Conservation (phyloP, 1,140 invertebrate genomes). For the Ganaspis sp. region DNA sequence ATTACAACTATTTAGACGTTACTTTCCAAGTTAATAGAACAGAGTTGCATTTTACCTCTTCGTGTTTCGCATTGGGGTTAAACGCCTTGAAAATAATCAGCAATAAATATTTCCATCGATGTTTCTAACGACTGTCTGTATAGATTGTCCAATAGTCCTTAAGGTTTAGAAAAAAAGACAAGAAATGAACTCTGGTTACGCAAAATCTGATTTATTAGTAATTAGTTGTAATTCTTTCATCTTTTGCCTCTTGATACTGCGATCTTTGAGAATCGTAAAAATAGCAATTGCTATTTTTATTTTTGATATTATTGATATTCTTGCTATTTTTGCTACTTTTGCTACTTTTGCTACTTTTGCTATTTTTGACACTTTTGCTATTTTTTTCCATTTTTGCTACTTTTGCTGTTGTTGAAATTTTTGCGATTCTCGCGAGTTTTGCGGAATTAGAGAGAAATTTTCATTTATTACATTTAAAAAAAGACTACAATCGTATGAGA, state of each 20-base stretch:
- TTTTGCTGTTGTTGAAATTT: no score
- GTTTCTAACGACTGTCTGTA: neutral
- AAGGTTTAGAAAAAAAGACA: neutral
- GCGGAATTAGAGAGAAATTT: no score
- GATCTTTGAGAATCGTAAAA: no score
- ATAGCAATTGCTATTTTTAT: no score
- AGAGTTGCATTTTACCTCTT: neutral
- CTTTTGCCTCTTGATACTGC: neutral
- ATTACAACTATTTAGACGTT: conserved; percentile 13
- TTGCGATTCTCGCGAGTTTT: no score
- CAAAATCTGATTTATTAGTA: neutral
- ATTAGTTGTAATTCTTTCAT: neutral
- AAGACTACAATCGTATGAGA: no score
- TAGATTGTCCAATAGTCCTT: neutral
- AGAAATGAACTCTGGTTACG: neutral
- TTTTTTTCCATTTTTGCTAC: no score
- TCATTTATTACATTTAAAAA: no score
- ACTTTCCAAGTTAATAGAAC: conserved; percentile 1
- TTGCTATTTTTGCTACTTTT: no score
- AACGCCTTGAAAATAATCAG: conserved; percentile 1
- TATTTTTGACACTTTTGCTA: no score
- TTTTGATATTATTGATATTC: no score
- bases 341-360: no score
- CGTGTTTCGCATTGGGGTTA: conserved; percentile 21
- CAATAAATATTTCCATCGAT: conserved; percentile 6